Evolutionary conservation across 2,797 vertebrate species (phyloP), one percentile per base, ranked within the genome.

Genomic region (Lates japonicus): DNA sequence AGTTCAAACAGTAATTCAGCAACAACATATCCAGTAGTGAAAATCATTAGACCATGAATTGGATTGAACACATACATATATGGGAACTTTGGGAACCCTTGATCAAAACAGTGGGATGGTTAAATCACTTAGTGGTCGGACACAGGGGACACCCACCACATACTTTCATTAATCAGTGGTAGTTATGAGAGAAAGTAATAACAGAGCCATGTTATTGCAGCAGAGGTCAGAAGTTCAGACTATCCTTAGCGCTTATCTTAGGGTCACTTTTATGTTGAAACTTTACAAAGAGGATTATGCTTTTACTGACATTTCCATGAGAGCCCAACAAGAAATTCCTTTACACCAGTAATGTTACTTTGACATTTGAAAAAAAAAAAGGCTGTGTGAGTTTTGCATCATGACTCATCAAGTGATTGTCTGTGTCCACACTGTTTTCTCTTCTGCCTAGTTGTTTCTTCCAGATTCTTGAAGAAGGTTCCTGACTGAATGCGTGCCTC

Each of bases 201-300:
- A 49, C 13, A 74, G 12, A 31, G 71, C 31, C 57, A 39, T 83
- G 88, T 90, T 89, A 88, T 73, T 89, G 80, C 76, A 65, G 51
- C 60, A 74, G 33, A 75, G 63, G 74, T 80, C 66, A 90, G 71
- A 78, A 29, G 58, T 57, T 87, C 31, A 57, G 81, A 91, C 87
- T 88, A 87, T 89, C 86, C 81, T 60, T 31, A 74, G 80, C 22
- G 49, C 87, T 81, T 78, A 93, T 92, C 87, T 88, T 74, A 46
- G 42, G 62, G 42, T 70, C 33, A 48, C 48, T 64, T 78, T 55
- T 63, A 57, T 70, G 29, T 17, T 66, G 64, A 74, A 86, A 82
- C 22, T n/a, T 62, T 17, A 65, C 20, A 78, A 29, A 84, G 65
- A 82, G 59, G 80, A 80, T 79, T 87, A 72, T 29, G 49, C 13